Evolutionary conservation across 2,797 vertebrate genomes (phyloP).

Genomic region (Brachyrhaphis roseni): DNA sequence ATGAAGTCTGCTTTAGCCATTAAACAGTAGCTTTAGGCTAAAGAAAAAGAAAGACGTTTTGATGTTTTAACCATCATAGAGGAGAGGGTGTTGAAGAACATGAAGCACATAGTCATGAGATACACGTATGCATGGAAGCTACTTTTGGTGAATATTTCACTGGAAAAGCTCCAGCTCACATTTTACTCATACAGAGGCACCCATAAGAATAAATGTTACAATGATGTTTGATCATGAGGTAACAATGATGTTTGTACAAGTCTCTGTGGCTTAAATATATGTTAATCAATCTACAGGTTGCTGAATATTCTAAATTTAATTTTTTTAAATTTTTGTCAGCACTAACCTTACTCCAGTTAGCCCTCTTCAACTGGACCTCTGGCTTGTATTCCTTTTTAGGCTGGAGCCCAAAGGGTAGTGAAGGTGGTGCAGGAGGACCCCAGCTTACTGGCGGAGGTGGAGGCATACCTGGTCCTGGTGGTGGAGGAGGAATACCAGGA

Average conservation of each 20-base stretch:
- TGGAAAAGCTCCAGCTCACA: constrained; percentile 37
- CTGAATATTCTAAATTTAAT: background rate
- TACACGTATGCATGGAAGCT: constrained; percentile 61
- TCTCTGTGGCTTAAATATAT: background rate
- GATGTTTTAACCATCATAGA: constrained; percentile 85
- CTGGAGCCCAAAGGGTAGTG: constrained; percentile 82
- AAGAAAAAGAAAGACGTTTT: constrained; percentile 76
- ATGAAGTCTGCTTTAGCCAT: constrained; percentile 83
- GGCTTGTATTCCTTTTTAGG: constrained; percentile 88
- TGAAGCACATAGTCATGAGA: constrained; percentile 67
- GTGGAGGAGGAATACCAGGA: constrained; percentile 49
- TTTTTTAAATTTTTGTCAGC: background rate
- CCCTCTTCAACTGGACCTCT: constrained; percentile 84
- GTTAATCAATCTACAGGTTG: background rate
- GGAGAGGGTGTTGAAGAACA: constrained; percentile 68
- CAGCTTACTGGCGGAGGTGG: constrained; percentile 68
- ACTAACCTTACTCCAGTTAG: constrained; percentile 90
- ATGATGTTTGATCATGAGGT: no score
- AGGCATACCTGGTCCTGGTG: constrained; percentile 43
- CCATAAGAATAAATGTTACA: constrained; percentile 14
- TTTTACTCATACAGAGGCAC: constrained; percentile 20
- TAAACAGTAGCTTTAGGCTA: constrained; percentile 85
- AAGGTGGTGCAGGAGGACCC: constrained; percentile 59
- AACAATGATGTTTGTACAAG: background rate
- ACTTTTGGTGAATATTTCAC: constrained; percentile 59